Evolutionary conservation across 2,113 vertebrate genomes (phyloP), one percentile per base, ranked within the genome.

Genomic region (Micromys minutus): DNA sequence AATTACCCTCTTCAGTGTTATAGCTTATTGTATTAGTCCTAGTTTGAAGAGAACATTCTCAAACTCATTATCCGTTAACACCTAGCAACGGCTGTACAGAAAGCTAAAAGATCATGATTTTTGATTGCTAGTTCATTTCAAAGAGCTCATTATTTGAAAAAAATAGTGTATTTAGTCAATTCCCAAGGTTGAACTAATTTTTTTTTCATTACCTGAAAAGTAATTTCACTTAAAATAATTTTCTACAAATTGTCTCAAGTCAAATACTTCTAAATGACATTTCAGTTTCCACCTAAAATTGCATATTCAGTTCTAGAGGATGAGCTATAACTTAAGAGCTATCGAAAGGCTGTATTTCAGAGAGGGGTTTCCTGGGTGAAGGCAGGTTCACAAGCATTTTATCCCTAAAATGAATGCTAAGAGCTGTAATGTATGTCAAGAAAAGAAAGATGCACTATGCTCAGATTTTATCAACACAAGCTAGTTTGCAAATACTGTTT

Each of bases 121-220:
- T 87, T 92, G 16, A 86, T 86, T 89, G 45, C 9, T 59, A 85
- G 2, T 90, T 87, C 36, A 95, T 85, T 93, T 96, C 79, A 80
- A 69, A 76, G 24, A 94, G 7, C 7, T 94, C n/a, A 95, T 65
- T 93, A 87, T 21, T 87, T 87, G 63, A 92, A 26, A 79, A 92
- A 93, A 94, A 87, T 91, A 79, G 36, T 77, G 52, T 31, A 80
- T 90, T 85, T 92, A 57, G 61, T 81, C 42, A 90, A 45, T 85
- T 86, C 19, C 7, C 50, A 80, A 63, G 50, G 16, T 31, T 71
- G 16, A 90, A 75, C 50, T 69, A 88, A 42, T 75, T 63, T 61
- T 96, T 95, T n/a, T 94, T 96, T 94, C 45, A 95, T 63, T 94
- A 24, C 8, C 39, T 47, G 63, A 77, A 93, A 96, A 76, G n/a